Percentiles rank a stretch among this genome's conserved stretches.
phyloP scores from a whole-genome alignment of 2,888 invertebrate species.

The Apantesis nais region DNA sequence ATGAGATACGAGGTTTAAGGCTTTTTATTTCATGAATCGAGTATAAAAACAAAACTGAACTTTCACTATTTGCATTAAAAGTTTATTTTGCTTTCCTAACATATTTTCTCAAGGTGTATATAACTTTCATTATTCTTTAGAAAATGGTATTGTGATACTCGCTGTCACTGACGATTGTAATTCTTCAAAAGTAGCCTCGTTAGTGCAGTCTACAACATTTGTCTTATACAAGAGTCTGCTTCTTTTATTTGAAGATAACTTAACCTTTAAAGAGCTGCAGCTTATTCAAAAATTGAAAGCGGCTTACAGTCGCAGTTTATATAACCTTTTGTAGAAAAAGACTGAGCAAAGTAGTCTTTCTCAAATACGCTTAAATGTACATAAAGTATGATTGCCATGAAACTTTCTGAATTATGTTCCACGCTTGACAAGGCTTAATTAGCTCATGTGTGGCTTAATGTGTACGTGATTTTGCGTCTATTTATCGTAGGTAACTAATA shows the following conservation, averaged over 20 bases:
- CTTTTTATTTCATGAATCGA: background rate
- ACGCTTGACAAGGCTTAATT: constrained; percentile 38
- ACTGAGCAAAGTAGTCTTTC: constrained; percentile 24
- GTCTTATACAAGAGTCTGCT: constrained; percentile 45
- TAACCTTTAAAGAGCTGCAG: constrained; percentile 37
- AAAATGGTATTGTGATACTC: constrained; percentile 41
- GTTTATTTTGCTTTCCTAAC: background rate
- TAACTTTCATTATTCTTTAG: constrained; percentile 51
- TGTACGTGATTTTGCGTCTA: constrained; percentile 56
- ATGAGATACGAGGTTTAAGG: background rate
- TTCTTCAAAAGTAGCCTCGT: constrained; percentile 60
- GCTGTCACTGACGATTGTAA: constrained; percentile 40
- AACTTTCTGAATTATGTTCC: constrained; percentile 33
- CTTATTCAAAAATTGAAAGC: constrained; percentile 62
- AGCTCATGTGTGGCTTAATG: constrained; percentile 42
- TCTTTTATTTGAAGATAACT: constrained; percentile 44
- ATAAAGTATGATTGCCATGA: constrained; percentile 29
- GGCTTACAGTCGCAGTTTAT: constrained; percentile 51
- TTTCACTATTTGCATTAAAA: background rate
- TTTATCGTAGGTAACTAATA: constrained; percentile 61
- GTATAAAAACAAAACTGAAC: background rate
- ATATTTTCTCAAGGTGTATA: background rate
- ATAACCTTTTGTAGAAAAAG: constrained; percentile 32
- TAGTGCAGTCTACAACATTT: constrained; percentile 55
- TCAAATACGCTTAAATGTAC: constrained; percentile 32